Evolutionary conservation across 2,888 invertebrate species (phyloP), one percentile per base, ranked within the genome.

Genomic region (Sepiola atlantica): DNA sequence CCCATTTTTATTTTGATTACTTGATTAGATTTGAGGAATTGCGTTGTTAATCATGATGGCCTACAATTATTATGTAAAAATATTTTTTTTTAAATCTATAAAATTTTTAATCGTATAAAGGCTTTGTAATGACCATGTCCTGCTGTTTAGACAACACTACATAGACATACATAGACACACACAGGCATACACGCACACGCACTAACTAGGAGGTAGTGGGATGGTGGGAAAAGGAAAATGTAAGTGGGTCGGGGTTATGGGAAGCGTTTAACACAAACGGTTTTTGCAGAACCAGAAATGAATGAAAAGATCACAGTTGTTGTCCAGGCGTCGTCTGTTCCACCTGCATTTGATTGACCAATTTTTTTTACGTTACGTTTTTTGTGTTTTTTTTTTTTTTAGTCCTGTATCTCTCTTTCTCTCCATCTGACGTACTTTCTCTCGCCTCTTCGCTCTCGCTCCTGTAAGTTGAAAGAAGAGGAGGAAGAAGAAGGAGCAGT

Each of bases 221-320:
- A 77, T 77, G 77, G 77, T n/a, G n/a, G 77, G 77, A 14, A 28
- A 45, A 61, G 61, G 61, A 77, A 77, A n/a, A n/a, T 77, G n/a
- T n/a, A 32, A 32, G 77, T 20, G n/a, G n/a, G 61, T 12, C 1
- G 77, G 77, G n/a, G 77, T 77, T 77, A 77, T 77, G 77, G 77
- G 77, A n/a, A 6, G 20, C 16, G n/a, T 12, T 77, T 77, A 77
- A 77, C 77, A 77, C 32, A 77, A 77, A 77, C 14, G 77, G n/a
- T 77, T 77, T 77, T 77, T 12, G 92, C 2, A 35, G 92, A 55
- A 92, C 45, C 54, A 92, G 54, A 92, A 92, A 92, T n/a, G 55
- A 92, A 92, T 45, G 54, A 45, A 92, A 92, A 92, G 92, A 92
- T 92, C 92, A 92, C 92, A 92, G 92, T 55, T 92, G 45, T 92